A percentile compares a stretch with the other conserved stretches of the same genome.
Evolutionary conservation across 2,888 invertebrate species (phyloP).

Genomic region (Cephus nigrinus): DNA sequence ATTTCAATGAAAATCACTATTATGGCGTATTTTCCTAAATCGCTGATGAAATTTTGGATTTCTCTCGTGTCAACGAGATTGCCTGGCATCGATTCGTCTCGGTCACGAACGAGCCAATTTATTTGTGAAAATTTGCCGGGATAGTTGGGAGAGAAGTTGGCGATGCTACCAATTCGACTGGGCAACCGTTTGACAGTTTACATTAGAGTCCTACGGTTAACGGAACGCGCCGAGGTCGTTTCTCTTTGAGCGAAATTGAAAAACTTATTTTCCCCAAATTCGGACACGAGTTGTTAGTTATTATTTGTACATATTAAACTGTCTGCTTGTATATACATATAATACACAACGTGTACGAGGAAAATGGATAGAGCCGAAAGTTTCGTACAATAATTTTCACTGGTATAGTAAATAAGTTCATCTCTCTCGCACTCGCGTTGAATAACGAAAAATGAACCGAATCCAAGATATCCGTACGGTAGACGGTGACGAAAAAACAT

Average conservation of each 20-base stretch:
- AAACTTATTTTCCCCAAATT: not conserved
- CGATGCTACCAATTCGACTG: not conserved
- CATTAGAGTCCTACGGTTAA: not conserved
- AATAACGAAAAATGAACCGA: no score
- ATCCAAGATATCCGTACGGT: no score
- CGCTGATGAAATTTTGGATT: not conserved
- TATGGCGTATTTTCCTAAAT: not conserved
- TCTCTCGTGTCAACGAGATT: not conserved
- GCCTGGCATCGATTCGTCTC: not conserved
- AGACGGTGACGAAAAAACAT: not conserved
- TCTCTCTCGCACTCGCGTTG: no score
- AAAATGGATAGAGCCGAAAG: no score
- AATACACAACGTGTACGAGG: no score
- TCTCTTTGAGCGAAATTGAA: not conserved
- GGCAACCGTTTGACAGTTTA: not conserved
- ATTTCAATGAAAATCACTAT: not conserved
- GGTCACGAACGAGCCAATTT: not conserved
- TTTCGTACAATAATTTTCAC: no score
- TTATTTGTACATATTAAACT: not conserved
- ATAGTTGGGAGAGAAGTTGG: not conserved
- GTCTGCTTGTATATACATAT: not conserved
- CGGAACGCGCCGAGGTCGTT: not conserved
- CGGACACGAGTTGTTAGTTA: not conserved
- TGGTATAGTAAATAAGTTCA: no score
- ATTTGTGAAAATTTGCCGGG: not conserved